phyloP scores from a whole-genome alignment of 2,797 vertebrate species.

The Alca torda region DNA sequence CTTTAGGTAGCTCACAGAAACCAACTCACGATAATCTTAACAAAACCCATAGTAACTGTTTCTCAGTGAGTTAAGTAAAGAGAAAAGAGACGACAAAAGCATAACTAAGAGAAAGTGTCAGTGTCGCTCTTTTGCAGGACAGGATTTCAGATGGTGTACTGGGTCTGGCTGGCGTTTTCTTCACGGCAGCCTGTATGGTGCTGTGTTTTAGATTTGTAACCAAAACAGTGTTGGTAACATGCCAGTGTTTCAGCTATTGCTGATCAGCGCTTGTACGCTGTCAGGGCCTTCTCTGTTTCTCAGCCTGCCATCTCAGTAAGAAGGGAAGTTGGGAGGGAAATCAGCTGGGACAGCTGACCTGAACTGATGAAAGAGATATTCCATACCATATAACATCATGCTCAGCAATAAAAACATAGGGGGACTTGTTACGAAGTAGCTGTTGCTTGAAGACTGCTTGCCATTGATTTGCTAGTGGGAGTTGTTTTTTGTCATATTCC shows the following conservation, averaged over 20 bases:
- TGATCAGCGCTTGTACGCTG: background rate
- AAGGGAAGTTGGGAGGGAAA: background rate
- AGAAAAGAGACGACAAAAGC: background rate
- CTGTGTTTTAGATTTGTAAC: background rate
- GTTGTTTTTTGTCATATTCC: background rate
- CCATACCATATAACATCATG: rapidly evolving
- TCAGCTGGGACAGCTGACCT: background rate
- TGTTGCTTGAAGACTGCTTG: background rate
- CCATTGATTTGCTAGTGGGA: background rate
- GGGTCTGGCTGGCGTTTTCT: background rate
- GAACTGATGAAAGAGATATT: background rate
- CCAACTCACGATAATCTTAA: background rate
- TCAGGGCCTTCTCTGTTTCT: background rate
- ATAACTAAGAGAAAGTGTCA: background rate
- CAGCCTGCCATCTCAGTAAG: background rate
- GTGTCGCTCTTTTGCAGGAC: background rate
- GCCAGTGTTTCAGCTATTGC: background rate
- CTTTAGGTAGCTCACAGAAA: background rate
- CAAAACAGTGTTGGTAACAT: background rate
- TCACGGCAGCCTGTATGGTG: background rate
- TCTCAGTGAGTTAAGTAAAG: background rate
- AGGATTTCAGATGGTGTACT: background rate
- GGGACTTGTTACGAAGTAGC: background rate
- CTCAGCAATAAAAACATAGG: background rate
- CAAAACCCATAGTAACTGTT: background rate